These are phyloP conservation scores for Apeltes quadracus DNA, from an alignment of 2,113 vertebrate genomes.

Conservation along the genomic window DNA sequence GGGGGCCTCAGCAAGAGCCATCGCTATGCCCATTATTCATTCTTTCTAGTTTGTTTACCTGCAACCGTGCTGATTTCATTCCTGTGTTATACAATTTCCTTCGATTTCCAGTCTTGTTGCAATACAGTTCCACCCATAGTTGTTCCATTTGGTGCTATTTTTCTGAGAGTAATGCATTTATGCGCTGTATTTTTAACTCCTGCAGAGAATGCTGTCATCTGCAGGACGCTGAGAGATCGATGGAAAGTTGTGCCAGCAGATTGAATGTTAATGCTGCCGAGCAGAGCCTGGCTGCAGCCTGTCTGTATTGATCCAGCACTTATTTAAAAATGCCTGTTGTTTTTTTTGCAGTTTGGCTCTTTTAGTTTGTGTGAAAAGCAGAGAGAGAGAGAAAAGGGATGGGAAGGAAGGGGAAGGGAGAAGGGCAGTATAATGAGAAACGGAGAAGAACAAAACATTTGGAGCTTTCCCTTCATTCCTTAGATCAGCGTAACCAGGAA, in stretches of 20 bases:
- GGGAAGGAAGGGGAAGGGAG: background rate
- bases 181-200: conserved; percentile 20
- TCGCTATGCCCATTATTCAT: conserved; percentile 59
- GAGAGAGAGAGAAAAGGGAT: conserved; percentile 28
- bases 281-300: conserved; percentile 16
- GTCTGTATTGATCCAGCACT: conserved; percentile 55
- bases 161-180: background rate
- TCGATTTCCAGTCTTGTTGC: conserved; percentile 8
- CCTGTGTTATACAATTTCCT: background rate
- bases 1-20: conserved; percentile 52
- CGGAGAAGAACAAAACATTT: conserved; percentile 60
- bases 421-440: conserved; percentile 36
- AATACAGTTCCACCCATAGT: background rate
- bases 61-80: conserved; percentile 7
- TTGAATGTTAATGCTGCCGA: conserved; percentile 53
- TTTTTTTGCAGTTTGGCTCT: conserved; percentile 37
- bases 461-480: conserved; percentile 69
- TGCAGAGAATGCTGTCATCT: conserved; percentile 10
- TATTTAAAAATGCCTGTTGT: conserved; percentile 47
- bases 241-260: conserved; percentile 23
- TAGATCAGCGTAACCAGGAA: conserved; percentile 65
- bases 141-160: conserved; percentile 8
- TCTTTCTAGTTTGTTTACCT: conserved; percentile 61
- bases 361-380: conserved; percentile 34
- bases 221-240: conserved; percentile 14